Conservation (phyloP, 2,113 vertebrate species). For the Taurulus bubalis region DNA sequence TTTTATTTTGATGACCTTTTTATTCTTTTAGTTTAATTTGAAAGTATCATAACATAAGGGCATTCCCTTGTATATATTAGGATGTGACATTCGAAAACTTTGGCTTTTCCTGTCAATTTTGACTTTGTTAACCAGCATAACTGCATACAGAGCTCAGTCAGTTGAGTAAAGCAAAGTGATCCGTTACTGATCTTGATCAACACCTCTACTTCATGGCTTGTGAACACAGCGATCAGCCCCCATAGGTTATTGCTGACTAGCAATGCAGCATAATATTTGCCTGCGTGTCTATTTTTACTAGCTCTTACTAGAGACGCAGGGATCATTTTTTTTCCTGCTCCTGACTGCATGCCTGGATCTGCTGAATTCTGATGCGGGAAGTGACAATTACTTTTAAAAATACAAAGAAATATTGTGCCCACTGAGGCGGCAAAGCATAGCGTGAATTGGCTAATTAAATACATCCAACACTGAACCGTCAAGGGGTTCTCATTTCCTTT, state of each 20-base stretch:
- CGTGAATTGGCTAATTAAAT: conserved; percentile 81
- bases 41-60: not conserved
- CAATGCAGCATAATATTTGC: conserved; percentile 34
- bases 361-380: conserved; percentile 75
- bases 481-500: conserved; percentile 72
- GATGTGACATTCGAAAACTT: not conserved
- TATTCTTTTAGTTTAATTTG: not conserved
- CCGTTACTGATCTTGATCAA: conserved; percentile 27
- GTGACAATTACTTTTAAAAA: conserved; percentile 76
- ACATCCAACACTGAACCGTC: conserved; percentile 65
- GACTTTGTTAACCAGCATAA: conserved; percentile 8
- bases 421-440: conserved; percentile 69
- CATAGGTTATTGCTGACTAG: conserved; percentile 47
- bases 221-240: conserved; percentile 32
- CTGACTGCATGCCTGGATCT: conserved; percentile 55
- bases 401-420: conserved; percentile 71
- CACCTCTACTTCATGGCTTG: conserved; percentile 33
- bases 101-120: conserved; percentile 13
- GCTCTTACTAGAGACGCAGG: conserved; percentile 5
- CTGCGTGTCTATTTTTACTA: conserved; percentile 59
- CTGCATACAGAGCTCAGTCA: conserved; percentile 25
- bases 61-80: not conserved
- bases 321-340: conserved; percentile 26
- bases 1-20: not conserved
- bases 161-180: conserved; percentile 35